These are phyloP conservation scores for Malurus elegans DNA, from an alignment of 2,113 vertebrate species.

Conservation along the genomic window DNA sequence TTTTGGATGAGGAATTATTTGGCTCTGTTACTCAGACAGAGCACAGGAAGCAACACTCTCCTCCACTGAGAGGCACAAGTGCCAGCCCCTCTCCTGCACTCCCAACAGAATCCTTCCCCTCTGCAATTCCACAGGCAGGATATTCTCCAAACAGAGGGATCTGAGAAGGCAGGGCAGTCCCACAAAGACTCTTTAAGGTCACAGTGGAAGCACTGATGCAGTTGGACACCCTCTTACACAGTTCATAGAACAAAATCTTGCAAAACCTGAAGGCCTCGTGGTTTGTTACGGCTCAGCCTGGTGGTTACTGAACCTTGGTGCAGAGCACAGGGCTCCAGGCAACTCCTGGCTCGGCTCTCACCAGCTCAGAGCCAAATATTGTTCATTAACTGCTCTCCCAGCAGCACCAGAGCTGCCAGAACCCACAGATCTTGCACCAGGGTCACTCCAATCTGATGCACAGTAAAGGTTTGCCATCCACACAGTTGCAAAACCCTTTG, in stretches of 20 bases:
- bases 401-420: neutral
- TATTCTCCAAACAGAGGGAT: neutral
- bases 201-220: neutral
- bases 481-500: neutral
- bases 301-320: neutral
- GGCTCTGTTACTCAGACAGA: neutral
- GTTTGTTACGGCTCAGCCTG: neutral
- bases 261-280: neutral
- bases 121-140: neutral
- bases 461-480: neutral
- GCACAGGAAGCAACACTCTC: neutral
- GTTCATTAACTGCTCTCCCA: neutral
- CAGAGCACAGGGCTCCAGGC: neutral
- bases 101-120: neutral
- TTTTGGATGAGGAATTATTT: neutral
- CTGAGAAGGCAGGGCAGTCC: neutral
- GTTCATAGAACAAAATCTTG: neutral
- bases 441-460: neutral
- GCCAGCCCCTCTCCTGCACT: neutral
- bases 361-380: neutral
- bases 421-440: neutral
- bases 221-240: neutral
- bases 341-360: neutral
- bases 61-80: neutral
- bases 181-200: neutral